Evolutionary conservation across 2,888 invertebrate genomes (phyloP), one percentile per base, ranked within the genome.

Genomic region (Melinopterus prodromus): DNA sequence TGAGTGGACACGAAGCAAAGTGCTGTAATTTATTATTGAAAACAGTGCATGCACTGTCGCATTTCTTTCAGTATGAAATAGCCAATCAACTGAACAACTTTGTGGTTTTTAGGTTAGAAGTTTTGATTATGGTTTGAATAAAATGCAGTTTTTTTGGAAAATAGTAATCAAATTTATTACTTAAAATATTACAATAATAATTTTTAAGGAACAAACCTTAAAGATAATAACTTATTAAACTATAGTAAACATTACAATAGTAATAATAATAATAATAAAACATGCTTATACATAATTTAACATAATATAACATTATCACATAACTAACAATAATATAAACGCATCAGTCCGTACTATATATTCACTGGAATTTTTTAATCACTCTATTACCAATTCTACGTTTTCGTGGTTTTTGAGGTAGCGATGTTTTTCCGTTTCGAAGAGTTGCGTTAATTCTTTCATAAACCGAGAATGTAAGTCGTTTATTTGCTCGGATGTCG

Each of bases 371-470:
- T 15, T 71, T 71, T 12, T 6, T 9, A n/a, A 5, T 85, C 82
- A 86, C 81, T 86, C 86, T 71, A 93, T 90, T 77, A 91, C 87
- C 78, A 95, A 88, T 69, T 90, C 88, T 53, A 90, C 90, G 6
- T 92, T 90, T 80, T 94, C 91, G 9, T 92, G 89, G 85, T 95
- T 90, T 80, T 91, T 88, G 79, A 95, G 84, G 88, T 97, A 97
- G 84, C 95, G 94, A 14, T 90, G 89, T 87, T 98, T 98, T 85
- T 98, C 92, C n/a, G 91, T 91, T 82, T 98, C 95, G 87, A 98
- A 99, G 35, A 99, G 90, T 7, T 93, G 89, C 2, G 90, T 89
- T 36, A 99, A 90, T 7, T 91, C 91, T 9, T 92, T 88, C 1
- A 93, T 92, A 87, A 98, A 99, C 85, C 92, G 91, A 2, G 90